A percentile compares a stretch with the other conserved stretches of the same genome.
Evolutionary conservation across 2,113 vertebrate genomes (phyloP).

Genomic region (Meleagris gallopavo): DNA sequence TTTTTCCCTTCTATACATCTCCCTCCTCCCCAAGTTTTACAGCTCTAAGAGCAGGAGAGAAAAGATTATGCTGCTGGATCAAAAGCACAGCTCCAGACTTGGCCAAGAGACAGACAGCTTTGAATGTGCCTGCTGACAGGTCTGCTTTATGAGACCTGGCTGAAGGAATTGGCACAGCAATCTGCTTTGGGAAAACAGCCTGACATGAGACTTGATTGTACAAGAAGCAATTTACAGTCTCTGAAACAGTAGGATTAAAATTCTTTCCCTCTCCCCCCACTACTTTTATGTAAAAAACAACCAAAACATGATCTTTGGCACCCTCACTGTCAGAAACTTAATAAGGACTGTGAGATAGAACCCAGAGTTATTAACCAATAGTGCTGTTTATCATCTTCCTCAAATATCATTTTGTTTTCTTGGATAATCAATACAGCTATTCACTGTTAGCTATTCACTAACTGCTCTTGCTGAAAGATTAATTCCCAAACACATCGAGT

Average conservation of each 20-base stretch:
- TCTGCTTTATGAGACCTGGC: slow-evolving; percentile 34
- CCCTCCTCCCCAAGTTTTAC: neutral
- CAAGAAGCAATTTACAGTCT: slow-evolving; percentile 21
- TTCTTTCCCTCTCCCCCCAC: neutral
- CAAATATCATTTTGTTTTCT: neutral
- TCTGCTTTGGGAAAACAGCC: neutral
- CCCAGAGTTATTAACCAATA: neutral
- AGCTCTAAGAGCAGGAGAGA: neutral
- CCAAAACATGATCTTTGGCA: neutral
- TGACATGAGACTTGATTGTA: neutral
- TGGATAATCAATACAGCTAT: neutral
- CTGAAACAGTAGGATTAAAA: slow-evolving; percentile 50
- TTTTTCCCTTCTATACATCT: neutral
- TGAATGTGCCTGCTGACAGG: neutral
- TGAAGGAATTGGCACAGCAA: neutral
- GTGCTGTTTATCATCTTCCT: neutral
- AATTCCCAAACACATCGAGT: neutral
- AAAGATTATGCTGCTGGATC: neutral
- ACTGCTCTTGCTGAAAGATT: neutral
- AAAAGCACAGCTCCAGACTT: neutral
- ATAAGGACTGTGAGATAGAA: neutral
- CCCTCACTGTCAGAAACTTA: neutral
- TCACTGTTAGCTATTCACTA: neutral
- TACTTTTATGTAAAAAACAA: slow-evolving; percentile 14
- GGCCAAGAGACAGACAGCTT: slow-evolving; percentile 1